A percentile compares a stretch with the other conserved stretches of the same genome.
phyloP scores from a whole-genome alignment of 1,140 invertebrate genomes.

The Aphaenogaster rudis region DNA sequence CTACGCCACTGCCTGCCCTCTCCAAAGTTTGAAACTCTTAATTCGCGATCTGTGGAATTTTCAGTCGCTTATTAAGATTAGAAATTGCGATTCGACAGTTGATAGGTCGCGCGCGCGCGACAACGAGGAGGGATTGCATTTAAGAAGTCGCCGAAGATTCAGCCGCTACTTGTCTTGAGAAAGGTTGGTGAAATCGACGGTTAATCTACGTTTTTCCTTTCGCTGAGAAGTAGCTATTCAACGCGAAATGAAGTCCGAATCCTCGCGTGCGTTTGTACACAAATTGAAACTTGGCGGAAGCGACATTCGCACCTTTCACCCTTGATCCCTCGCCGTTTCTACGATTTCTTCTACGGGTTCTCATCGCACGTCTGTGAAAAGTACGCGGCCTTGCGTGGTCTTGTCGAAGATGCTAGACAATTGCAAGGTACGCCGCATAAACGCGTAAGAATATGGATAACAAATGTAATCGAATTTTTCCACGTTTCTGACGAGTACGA shows the following conservation, averaged over 20 bases:
- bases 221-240: slow-evolving; percentile 8
- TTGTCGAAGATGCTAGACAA: neutral
- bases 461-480: neutral
- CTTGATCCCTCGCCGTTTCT: slow-evolving; percentile 11
- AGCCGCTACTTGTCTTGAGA: slow-evolving; percentile 26
- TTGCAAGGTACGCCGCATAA: neutral
- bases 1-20: neutral
- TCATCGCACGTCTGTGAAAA: neutral
- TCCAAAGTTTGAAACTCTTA: neutral
- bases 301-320: slow-evolving; percentile 24
- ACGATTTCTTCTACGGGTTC: neutral
- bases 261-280: slow-evolving; percentile 16
- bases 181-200: slow-evolving; percentile 39
- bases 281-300: slow-evolving; percentile 30
- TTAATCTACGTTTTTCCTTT: slow-evolving; percentile 34
- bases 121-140: neutral
- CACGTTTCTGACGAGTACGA: neutral
- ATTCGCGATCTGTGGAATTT: neutral
- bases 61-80: neutral
- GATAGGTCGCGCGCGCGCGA: too few species aligned
- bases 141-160: neutral
- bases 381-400: neutral
- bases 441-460: neutral
- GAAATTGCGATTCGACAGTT: slow-evolving; percentile 24
- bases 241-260: slow-evolving; percentile 27